Percentiles rank a stretch among this genome's conserved stretches.
Evolutionary conservation across 2,888 invertebrate species (phyloP).

Genomic region (Mythimna loreyi): DNA sequence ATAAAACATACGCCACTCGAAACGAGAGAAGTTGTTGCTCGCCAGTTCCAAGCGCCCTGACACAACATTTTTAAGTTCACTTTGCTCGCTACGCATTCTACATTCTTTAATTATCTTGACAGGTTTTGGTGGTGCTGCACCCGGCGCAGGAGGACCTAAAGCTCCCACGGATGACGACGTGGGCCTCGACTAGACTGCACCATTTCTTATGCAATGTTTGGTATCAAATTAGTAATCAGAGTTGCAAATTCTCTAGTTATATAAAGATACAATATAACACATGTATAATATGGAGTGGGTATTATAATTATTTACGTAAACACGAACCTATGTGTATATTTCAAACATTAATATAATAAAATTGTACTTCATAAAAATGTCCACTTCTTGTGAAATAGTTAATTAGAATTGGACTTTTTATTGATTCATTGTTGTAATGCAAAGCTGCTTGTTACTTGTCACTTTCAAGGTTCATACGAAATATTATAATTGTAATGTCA

Average conservation of each 20-base stretch:
- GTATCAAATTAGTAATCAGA: constrained; percentile 46
- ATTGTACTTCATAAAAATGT: constrained; percentile 17
- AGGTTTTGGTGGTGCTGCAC: constrained; percentile 78
- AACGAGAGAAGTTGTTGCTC: too few species aligned
- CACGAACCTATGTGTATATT: constrained; percentile 49
- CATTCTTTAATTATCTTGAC: constrained; percentile 22
- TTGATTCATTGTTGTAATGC: background rate
- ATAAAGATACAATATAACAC: constrained; percentile 36
- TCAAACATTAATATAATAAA: constrained; percentile 16
- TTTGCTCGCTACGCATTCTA: too few species aligned
- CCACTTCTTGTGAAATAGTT: constrained; percentile 12
- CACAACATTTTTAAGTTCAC: too few species aligned
- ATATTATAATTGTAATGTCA: constrained; percentile 13
- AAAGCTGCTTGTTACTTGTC: constrained; percentile 12
- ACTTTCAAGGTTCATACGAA: constrained; percentile 10
- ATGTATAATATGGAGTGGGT: constrained; percentile 58
- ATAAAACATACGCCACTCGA: too few species aligned
- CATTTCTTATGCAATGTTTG: constrained; percentile 49
- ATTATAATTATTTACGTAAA: constrained; percentile 44
- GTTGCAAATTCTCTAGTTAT: constrained; percentile 52
- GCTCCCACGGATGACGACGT: constrained; percentile 91
- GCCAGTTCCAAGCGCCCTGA: too few species aligned
- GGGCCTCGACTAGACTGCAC: constrained; percentile 91
- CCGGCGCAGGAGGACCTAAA: constrained; percentile 73
- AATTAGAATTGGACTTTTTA: constrained; percentile 8